Evolutionary conservation across 2,113 vertebrate genomes (phyloP).

Genomic region (Pedionomus torquatus): DNA sequence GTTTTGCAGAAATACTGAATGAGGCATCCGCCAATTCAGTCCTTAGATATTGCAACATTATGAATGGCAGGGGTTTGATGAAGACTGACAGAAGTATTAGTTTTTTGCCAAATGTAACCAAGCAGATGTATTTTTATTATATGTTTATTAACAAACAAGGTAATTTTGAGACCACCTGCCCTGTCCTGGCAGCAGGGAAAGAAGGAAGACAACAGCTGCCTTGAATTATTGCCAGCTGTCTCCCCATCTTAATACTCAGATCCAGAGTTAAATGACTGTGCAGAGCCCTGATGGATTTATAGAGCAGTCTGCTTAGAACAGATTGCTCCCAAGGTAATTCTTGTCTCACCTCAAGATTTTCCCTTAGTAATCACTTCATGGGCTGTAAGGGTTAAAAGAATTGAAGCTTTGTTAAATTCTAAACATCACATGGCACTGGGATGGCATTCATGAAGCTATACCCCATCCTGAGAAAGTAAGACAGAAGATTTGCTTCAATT

Average conservation of each 20-base stretch:
- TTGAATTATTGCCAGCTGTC: background rate
- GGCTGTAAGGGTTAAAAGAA: background rate
- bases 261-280: background rate
- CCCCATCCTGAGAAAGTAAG: background rate
- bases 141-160: conserved; percentile 15
- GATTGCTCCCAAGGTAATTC: background rate
- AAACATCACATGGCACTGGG: background rate
- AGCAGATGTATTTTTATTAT: background rate
- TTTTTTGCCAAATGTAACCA: conserved; percentile 18
- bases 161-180: conserved; percentile 9
- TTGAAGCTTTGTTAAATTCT: background rate
- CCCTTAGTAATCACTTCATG: background rate
- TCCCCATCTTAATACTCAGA: background rate
- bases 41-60: background rate
- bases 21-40: background rate
- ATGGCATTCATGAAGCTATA: background rate
- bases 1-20: background rate
- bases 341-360: background rate
- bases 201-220: conserved; percentile 11
- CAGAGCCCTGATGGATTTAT: background rate
- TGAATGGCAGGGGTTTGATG: background rate
- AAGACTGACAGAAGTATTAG: background rate
- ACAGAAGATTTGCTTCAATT: background rate
- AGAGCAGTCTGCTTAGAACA: background rate
- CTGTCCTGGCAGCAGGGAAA: background rate